Evolutionary conservation across 1,140 invertebrate species (phyloP).

Genomic region (Drosophila nigrodunni): DNA sequence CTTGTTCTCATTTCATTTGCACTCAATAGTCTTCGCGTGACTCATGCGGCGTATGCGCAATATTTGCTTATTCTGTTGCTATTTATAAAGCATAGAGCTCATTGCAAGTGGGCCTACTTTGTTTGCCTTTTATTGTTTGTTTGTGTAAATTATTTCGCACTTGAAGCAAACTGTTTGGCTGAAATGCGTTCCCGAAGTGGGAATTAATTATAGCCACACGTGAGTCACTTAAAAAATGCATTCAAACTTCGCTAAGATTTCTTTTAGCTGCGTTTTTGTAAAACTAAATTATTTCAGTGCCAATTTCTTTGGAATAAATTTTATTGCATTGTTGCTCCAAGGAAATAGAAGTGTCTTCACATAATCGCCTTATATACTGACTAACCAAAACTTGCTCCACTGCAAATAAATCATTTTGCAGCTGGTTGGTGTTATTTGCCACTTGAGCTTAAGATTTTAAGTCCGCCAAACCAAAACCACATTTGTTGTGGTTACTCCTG

Average conservation of each 20-base stretch:
- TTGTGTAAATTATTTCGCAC: conserved; percentile 19
- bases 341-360: background rate
- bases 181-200: conserved; percentile 1
- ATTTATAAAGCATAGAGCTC: background rate
- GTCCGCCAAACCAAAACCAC: conserved; percentile 44
- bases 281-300: background rate
- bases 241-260: background rate
- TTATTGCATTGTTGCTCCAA: background rate
- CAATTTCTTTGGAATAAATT: background rate
- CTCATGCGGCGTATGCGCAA: conserved; percentile 42
- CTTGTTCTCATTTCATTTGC: background rate
- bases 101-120: conserved; percentile 25
- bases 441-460: conserved; percentile 45
- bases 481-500: conserved; percentile 48
- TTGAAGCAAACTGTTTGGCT: conserved; percentile 1
- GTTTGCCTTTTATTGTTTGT: conserved; percentile 15
- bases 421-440: conserved; percentile 31
- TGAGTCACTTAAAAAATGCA: conserved; percentile 17
- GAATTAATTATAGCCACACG: conserved; percentile 28
- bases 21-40: conserved; percentile 18
- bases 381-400: conserved; percentile 2
- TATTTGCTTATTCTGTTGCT: conserved; percentile 35
- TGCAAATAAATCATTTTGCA: conserved; percentile 58
- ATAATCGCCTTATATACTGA: conserved; percentile 30
- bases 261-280: background rate